A percentile compares a stretch with the other conserved stretches of the same genome.
These are phyloP conservation scores for Eristalinus aeneus DNA, from an alignment of 2,888 invertebrate genomes.

Conservation along the genomic window DNA sequence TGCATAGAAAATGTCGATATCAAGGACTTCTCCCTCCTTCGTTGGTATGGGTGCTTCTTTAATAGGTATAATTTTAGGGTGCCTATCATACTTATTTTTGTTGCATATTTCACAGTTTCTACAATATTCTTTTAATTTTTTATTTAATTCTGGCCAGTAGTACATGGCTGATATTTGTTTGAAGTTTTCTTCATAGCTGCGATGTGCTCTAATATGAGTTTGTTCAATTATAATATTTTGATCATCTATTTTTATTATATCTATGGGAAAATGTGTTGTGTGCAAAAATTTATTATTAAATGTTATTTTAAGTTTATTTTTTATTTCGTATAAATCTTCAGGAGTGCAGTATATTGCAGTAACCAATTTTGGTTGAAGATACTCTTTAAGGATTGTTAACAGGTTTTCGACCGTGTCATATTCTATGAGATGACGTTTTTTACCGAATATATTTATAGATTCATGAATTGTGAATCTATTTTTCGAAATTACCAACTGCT, in stretches of 20 bases:
- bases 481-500: constrained; percentile 36
- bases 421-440: not conserved
- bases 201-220: not conserved
- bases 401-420: too few species aligned
- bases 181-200: too few species aligned
- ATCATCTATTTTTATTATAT: not conserved
- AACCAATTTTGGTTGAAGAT: not conserved
- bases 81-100: too few species aligned
- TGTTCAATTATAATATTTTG: not conserved
- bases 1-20: too few species aligned
- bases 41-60: too few species aligned
- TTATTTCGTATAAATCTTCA: not conserved
- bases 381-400: constrained; percentile 14
- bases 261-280: not conserved
- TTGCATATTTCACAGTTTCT: too few species aligned
- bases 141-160: too few species aligned
- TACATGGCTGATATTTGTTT: too few species aligned
- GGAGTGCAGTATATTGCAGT: constrained; percentile 6
- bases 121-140: too few species aligned
- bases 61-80: too few species aligned
- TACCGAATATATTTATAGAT: not conserved
- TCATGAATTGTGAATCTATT: not conserved
- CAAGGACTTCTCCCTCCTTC: too few species aligned
- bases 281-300: constrained; percentile 5
- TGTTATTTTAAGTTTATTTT: not conserved